Conservation (phyloP, 2,888 invertebrate genomes). For the Stenodema calcarata region DNA sequence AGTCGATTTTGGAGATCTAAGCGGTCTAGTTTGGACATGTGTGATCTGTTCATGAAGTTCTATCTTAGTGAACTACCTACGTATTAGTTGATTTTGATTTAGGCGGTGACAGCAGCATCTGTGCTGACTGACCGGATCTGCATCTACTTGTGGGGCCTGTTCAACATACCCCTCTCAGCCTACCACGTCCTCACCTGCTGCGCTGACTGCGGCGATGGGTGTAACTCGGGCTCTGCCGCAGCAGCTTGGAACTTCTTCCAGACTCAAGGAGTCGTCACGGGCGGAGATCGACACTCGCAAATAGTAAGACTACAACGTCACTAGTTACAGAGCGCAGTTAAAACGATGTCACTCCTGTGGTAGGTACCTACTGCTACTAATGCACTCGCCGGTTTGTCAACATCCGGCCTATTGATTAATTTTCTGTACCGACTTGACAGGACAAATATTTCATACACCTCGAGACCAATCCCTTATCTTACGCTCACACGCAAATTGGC, state of each 20-base stretch:
- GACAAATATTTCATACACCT: too few species aligned
- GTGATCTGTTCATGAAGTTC: background rate
- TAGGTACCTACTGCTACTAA: too few species aligned
- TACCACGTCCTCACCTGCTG: slow-evolving; percentile 2
- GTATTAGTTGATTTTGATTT: background rate
- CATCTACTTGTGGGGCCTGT: slow-evolving; percentile 73
- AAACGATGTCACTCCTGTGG: too few species aligned
- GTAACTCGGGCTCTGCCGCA: background rate
- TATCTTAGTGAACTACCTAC: background rate
- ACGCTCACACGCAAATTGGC: too few species aligned
- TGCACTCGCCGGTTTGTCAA: too few species aligned
- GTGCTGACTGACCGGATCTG: slow-evolving; percentile 89
- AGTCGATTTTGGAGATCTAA: too few species aligned
- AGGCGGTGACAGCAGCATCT: slow-evolving; percentile 88
- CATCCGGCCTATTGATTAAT: too few species aligned
- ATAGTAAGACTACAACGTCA: background rate
- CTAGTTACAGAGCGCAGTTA: too few species aligned
- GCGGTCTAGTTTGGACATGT: too few species aligned
- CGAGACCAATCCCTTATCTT: too few species aligned
- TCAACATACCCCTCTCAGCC: background rate
- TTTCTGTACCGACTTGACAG: too few species aligned
- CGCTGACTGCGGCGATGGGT: background rate
- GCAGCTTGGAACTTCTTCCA: background rate
- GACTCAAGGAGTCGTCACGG: background rate
- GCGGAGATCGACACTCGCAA: background rate